A percentile compares a stretch with the other conserved stretches of the same genome.
Evolutionary conservation across 2,113 vertebrate genomes (phyloP).

Genomic region (Petrocephalus zakoni): DNA sequence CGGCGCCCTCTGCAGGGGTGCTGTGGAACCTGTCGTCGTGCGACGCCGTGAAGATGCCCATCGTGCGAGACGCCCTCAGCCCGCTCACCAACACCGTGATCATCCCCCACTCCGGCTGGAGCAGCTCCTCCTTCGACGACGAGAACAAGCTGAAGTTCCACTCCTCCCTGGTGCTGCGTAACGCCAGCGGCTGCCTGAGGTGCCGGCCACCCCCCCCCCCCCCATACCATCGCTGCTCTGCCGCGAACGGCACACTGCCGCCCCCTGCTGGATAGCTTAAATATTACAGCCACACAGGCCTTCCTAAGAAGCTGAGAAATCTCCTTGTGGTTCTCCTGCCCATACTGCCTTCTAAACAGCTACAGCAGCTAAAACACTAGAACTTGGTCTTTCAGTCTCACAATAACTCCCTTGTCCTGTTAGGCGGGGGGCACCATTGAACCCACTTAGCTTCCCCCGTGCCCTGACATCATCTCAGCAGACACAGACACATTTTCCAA

Average conservation of each 20-base stretch:
- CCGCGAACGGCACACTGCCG: background rate
- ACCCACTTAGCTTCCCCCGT: background rate
- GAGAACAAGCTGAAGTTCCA: slow-evolving; percentile 93
- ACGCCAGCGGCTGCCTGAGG: slow-evolving; percentile 95
- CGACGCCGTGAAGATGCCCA: slow-evolving; percentile 95
- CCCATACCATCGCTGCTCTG: background rate
- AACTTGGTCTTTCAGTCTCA: background rate
- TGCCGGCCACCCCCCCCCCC: slow-evolving; percentile 33
- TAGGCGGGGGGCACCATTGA: background rate
- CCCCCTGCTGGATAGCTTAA: background rate
- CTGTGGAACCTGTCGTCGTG: slow-evolving; percentile 97
- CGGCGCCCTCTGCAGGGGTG: slow-evolving; percentile 65
- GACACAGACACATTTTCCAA: background rate
- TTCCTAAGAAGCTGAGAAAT: background rate
- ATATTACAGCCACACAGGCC: background rate
- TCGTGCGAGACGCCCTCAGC: slow-evolving; percentile 86
- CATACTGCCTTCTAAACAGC: background rate
- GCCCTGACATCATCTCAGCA: background rate
- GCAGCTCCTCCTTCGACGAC: slow-evolving; percentile 79
- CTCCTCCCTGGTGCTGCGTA: slow-evolving; percentile 86
- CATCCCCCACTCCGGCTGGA: slow-evolving; percentile 96
- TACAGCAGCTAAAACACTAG: background rate
- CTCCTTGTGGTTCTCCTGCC: background rate
- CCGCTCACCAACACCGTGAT: slow-evolving; percentile 90
- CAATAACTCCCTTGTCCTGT: background rate